phyloP scores from a whole-genome alignment of 1,140 invertebrate species.

The Cheumatopsyche charites region DNA sequence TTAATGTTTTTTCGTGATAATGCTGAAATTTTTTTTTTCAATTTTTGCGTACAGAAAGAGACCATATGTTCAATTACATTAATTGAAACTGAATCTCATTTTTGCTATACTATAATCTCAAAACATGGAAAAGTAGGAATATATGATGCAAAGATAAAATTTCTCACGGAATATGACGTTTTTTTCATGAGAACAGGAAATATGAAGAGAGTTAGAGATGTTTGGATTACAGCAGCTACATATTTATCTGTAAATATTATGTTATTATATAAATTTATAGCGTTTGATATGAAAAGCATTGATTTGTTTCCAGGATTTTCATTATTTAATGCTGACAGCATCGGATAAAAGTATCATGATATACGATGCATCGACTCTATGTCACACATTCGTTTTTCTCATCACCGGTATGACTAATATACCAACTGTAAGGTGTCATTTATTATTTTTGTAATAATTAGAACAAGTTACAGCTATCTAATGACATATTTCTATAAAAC shows the following conservation, averaged over 20 bases:
- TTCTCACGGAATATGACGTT: constrained; percentile 55
- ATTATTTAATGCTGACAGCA: constrained; percentile 55
- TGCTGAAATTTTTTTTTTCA: neutral
- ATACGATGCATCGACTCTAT: constrained; percentile 57
- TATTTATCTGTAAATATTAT: constrained; percentile 29
- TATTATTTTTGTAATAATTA: no score
- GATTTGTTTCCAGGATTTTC: constrained; percentile 54
- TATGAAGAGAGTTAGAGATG: constrained; percentile 51
- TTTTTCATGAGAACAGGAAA: constrained; percentile 55
- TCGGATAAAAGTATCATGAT: constrained; percentile 58
- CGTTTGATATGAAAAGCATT: neutral
- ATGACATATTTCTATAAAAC: neutral
- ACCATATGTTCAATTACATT: constrained; percentile 56
- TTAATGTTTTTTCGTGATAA: neutral
- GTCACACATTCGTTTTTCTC: constrained; percentile 57
- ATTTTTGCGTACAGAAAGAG: constrained; percentile 53
- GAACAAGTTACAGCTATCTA: no score
- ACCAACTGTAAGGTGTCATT: constrained; percentile 48
- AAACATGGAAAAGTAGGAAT: constrained; percentile 58
- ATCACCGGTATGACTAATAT: constrained; percentile 55
- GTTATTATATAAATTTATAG: neutral
- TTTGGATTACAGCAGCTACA: constrained; percentile 60
- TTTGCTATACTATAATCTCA: constrained; percentile 59
- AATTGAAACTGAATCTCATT: constrained; percentile 56
- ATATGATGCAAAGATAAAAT: constrained; percentile 56